A percentile compares a stretch with the other conserved stretches of the same genome.
phyloP scores from a whole-genome alignment of 2,113 vertebrate species.

The Hippopotamus amphibius region DNA sequence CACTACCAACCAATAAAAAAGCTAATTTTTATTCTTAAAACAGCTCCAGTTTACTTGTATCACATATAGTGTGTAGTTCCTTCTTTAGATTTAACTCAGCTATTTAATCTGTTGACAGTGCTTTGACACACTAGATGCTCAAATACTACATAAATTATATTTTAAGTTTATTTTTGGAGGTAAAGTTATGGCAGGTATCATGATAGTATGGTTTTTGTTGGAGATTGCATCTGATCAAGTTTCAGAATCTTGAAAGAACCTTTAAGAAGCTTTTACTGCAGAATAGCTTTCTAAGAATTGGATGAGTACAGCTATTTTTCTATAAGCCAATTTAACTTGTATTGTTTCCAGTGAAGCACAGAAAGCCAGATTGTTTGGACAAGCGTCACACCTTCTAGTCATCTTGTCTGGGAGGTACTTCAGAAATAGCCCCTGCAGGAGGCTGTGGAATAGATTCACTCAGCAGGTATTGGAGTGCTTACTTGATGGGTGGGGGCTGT shows the following conservation, averaged over 20 bases:
- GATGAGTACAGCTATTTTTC: conserved; percentile 21
- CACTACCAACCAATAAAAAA: not conserved
- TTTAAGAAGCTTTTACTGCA: conserved; percentile 19
- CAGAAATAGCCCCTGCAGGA: not conserved
- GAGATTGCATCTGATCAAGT: not conserved
- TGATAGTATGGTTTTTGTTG: not conserved
- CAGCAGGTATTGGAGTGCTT: not conserved
- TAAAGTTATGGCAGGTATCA: not conserved
- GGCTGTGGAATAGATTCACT: not conserved
- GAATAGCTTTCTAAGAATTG: conserved; percentile 43
- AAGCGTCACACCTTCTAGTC: conserved; percentile 24
- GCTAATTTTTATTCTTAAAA: not conserved
- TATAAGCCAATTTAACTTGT: not conserved
- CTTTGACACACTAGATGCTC: not conserved
- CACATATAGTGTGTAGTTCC: not conserved
- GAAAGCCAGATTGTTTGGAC: conserved; percentile 1
- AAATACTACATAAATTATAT: not conserved
- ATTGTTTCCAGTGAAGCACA: conserved; percentile 48
- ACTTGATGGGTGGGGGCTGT: not conserved
- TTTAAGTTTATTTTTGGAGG: not conserved
- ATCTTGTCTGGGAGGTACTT: conserved; percentile 7
- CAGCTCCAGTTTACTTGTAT: not conserved
- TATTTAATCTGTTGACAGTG: not conserved
- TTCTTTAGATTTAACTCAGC: not conserved
- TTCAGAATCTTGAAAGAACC: conserved; percentile 17